A percentile compares a stretch with the other conserved stretches of the same genome.
Evolutionary conservation across 2,888 invertebrate species (phyloP).

Genomic region (Aproaerema taeniolella): DNA sequence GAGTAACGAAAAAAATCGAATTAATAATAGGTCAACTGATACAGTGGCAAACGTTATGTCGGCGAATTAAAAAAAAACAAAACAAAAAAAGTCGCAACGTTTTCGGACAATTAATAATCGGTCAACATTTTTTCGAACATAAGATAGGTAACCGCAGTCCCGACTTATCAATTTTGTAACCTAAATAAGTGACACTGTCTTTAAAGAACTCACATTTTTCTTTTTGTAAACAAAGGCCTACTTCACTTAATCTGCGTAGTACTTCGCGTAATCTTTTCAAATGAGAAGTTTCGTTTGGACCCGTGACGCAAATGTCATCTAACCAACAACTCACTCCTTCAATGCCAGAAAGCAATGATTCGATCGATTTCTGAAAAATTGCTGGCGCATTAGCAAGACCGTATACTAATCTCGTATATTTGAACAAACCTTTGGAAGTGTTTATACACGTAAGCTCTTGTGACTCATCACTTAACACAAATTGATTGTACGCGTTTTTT

Average conservation of each 20-base stretch:
- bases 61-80: too few relatives aligned
- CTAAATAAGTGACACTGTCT: constrained; percentile 7
- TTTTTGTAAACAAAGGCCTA: constrained; percentile 5
- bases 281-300: constrained; percentile 5
- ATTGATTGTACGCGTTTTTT: constrained; percentile 10
- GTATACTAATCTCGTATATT: constrained; percentile 7
- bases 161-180: constrained; percentile 6
- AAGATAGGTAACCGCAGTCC: too few relatives aligned
- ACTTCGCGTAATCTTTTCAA: constrained; percentile 7
- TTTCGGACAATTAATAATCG: too few relatives aligned
- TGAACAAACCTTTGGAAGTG: constrained; percentile 6
- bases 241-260: constrained; percentile 7
- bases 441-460: constrained; percentile 7
- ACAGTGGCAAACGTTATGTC: too few relatives aligned
- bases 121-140: too few relatives aligned
- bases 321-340: constrained; percentile 5
- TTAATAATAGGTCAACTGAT: too few relatives aligned
- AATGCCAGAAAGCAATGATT: too few relatives aligned
- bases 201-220: constrained; percentile 10
- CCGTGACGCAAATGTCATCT: constrained; percentile 14
- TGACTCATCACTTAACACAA: constrained; percentile 1
- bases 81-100: too few relatives aligned
- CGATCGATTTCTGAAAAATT: too few relatives aligned
- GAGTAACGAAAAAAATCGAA: too few relatives aligned
- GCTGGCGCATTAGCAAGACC: constrained; percentile 6